phyloP scores from a whole-genome alignment of 2,113 vertebrate species.

The Pelecanus crispus region DNA sequence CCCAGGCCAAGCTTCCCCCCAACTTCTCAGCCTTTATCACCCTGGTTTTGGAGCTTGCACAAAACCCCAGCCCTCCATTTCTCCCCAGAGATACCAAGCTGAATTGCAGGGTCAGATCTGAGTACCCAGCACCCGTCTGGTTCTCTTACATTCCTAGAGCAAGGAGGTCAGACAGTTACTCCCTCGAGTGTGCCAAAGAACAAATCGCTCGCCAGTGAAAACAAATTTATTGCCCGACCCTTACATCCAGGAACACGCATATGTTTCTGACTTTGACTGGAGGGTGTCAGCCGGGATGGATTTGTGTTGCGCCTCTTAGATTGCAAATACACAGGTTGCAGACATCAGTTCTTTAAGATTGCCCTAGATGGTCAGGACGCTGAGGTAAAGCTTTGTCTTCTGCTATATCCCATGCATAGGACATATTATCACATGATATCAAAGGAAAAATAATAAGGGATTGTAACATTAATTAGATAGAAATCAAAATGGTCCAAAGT shows the following conservation, averaged over 20 bases:
- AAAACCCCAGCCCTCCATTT: background rate
- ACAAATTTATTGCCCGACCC: background rate
- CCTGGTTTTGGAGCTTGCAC: background rate
- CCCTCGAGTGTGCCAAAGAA: background rate
- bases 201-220: background rate
- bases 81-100: background rate
- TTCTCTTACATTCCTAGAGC: background rate
- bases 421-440: no score
- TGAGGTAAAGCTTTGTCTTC: background rate
- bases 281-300: background rate
- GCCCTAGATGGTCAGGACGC: background rate
- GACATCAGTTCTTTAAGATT: background rate
- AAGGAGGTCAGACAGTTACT: background rate
- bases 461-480: background rate
- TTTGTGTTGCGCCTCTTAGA: background rate
- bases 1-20: background rate
- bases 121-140: background rate
- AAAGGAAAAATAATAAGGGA: background rate
- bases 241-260: background rate
- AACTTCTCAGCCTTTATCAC: background rate
- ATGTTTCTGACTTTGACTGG: background rate
- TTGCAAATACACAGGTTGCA: background rate
- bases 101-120: background rate
- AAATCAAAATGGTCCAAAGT: background rate
- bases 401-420: background rate